These are phyloP conservation scores for Drosophila nigromelanica DNA, from an alignment of 1,140 invertebrate species.

Conservation along the genomic window DNA sequence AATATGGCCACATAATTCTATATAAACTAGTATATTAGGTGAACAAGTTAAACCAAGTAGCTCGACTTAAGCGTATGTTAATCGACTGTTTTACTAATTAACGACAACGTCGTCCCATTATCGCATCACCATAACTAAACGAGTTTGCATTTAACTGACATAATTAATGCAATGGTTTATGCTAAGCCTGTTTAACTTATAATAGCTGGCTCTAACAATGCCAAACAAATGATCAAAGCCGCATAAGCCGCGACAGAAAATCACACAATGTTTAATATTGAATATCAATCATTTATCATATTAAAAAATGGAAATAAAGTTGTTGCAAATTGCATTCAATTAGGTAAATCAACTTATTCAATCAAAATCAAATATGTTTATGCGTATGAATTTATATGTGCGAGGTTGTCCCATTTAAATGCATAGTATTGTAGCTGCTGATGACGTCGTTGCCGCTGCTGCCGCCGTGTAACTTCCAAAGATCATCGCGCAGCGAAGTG, in stretches of 20 bases:
- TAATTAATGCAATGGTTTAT: slow-evolving; percentile 48
- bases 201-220: slow-evolving; percentile 19
- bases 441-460: slow-evolving; percentile 6
- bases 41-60: slow-evolving; percentile 7
- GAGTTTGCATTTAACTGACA: slow-evolving; percentile 40
- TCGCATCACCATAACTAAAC: slow-evolving; percentile 19
- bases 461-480: slow-evolving; percentile 30
- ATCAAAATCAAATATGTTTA: not conserved
- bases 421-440: slow-evolving; percentile 25
- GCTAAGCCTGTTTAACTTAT: slow-evolving; percentile 36
- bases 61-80: slow-evolving; percentile 26
- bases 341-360: slow-evolving; percentile 20
- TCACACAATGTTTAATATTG: slow-evolving; percentile 6
- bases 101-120: slow-evolving; percentile 15
- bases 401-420: slow-evolving; percentile 36
- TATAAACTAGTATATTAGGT: not conserved
- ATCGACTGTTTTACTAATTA: slow-evolving; percentile 35
- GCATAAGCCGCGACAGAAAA: slow-evolving; percentile 7
- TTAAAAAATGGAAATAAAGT: slow-evolving; percentile 1
- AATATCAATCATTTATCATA: slow-evolving; percentile 37
- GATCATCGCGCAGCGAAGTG: slow-evolving; percentile 39
- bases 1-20: not conserved
- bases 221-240: slow-evolving; percentile 37
- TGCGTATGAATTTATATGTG: not conserved
- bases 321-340: slow-evolving; percentile 33